Conservation (phyloP, 2,113 vertebrate genomes). For the Sinocyclocheilus grahami region DNA sequence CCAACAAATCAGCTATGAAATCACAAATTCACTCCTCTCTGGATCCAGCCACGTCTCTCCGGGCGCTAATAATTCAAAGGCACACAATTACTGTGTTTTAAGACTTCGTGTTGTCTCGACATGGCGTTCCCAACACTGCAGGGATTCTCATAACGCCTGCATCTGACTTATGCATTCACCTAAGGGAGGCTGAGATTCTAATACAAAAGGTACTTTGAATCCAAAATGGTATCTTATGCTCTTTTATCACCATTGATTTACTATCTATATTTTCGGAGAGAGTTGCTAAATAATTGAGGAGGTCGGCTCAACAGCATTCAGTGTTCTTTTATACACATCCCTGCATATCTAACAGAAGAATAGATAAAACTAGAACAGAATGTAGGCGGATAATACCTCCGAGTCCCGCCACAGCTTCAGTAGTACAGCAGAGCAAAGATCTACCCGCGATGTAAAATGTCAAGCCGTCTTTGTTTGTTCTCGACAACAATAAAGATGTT, state of each 20-base stretch:
- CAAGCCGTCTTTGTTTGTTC: slow-evolving; percentile 38
- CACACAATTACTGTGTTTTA: slow-evolving; percentile 43
- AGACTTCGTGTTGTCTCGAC: slow-evolving; percentile 33
- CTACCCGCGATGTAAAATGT: slow-evolving; percentile 18
- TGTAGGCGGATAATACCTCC: slow-evolving; percentile 22
- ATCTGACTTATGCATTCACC: slow-evolving; percentile 69
- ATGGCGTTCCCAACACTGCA: slow-evolving; percentile 53
- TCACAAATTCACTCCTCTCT: slow-evolving; percentile 35
- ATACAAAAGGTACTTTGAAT: slow-evolving; percentile 77
- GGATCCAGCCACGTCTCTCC: slow-evolving; percentile 10
- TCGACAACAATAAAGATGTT: slow-evolving; percentile 32
- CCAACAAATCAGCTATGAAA: slow-evolving; percentile 16
- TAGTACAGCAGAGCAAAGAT: slow-evolving; percentile 2
- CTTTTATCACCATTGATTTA: slow-evolving; percentile 76
- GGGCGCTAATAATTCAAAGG: slow-evolving; percentile 34
- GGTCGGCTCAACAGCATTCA: slow-evolving; percentile 66
- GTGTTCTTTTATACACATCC: slow-evolving; percentile 63
- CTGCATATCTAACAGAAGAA: slow-evolving; percentile 48
- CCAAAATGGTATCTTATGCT: slow-evolving; percentile 76
- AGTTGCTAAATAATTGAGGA: slow-evolving; percentile 75
- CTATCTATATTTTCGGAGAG: slow-evolving; percentile 72
- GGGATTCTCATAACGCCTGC: slow-evolving; percentile 66
- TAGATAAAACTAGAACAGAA: slow-evolving; percentile 34
- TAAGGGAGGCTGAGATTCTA: slow-evolving; percentile 64
- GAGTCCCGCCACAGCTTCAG: slow-evolving; percentile 14